Evolutionary conservation across 2,113 vertebrate species (phyloP).

Genomic region (Amia ocellicauda): DNA sequence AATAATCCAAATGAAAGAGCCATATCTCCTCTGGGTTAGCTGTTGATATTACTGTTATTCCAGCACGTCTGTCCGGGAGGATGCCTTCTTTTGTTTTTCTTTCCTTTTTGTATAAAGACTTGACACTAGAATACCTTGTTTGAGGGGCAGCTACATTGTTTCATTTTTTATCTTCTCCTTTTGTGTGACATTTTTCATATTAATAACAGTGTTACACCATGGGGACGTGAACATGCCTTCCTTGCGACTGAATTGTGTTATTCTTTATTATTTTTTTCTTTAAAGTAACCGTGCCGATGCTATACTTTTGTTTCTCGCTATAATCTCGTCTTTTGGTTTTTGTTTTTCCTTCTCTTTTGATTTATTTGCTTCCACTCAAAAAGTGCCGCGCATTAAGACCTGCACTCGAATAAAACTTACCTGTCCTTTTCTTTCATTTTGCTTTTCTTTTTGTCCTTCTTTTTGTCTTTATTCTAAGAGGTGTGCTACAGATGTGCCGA

Average conservation of each 20-base stretch:
- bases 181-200: conserved; percentile 12
- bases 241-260: conserved; percentile 7
- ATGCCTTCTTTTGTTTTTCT: too few relatives aligned
- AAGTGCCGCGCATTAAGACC: not conserved
- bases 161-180: not conserved
- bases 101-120: conserved; percentile 11
- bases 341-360: conserved; percentile 18
- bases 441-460: conserved; percentile 14
- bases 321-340: not conserved
- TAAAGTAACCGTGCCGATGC: not conserved
- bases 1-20: too few relatives aligned
- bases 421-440: conserved; percentile 12
- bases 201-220: not conserved
- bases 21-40: conserved; percentile 13
- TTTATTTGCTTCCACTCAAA: conserved; percentile 11
- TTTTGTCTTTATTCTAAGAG: not conserved
- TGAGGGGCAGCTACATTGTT: not conserved
- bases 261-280: conserved; percentile 4
- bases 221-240: conserved; percentile 4
- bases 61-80: not conserved
- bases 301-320: not conserved
- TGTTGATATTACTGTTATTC: not conserved
- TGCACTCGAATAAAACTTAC: conserved; percentile 4
- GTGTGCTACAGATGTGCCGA: conserved; percentile 11
- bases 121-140: conserved; percentile 1